Evolutionary conservation across 2,113 vertebrate genomes (phyloP).

Genomic region (Nothobranchius kuhntae): DNA sequence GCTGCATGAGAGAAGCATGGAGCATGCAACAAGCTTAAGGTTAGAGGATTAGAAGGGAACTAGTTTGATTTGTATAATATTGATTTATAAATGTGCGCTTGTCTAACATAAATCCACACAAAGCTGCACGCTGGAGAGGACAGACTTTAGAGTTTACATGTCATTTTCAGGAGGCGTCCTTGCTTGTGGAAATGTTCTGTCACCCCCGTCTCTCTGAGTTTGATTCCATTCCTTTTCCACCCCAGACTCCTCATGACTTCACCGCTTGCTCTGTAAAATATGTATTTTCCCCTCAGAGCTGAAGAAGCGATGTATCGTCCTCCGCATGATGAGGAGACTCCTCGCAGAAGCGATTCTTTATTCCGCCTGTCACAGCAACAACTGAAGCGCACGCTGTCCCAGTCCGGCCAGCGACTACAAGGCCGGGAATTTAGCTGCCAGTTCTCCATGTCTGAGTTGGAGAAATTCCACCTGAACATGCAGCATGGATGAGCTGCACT

Average conservation of each 20-base stretch:
- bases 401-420: constrained; percentile 22
- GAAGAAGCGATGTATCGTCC: constrained; percentile 61
- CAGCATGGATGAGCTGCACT: constrained; percentile 1
- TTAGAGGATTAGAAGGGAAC: not conserved
- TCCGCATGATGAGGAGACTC: constrained; percentile 42
- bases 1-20: not conserved
- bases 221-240: constrained; percentile 61
- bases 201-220: constrained; percentile 62
- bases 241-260: constrained; percentile 41
- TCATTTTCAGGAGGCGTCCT: constrained; percentile 58
- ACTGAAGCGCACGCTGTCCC: constrained; percentile 33
- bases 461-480: constrained; percentile 39
- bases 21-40: not conserved
- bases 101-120: constrained; percentile 21
- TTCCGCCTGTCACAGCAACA: constrained; percentile 54
- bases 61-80: constrained; percentile 12
- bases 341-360: constrained; percentile 50
- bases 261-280: constrained; percentile 65
- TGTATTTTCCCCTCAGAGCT: constrained; percentile 55
- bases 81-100: constrained; percentile 10
- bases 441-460: constrained; percentile 20
- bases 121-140: constrained; percentile 11
- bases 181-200: constrained; percentile 42
- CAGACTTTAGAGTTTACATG: constrained; percentile 53
- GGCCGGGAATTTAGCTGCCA: constrained; percentile 12